phyloP scores from a whole-genome alignment of 1,140 invertebrate species.

The Orchesella cincta region DNA sequence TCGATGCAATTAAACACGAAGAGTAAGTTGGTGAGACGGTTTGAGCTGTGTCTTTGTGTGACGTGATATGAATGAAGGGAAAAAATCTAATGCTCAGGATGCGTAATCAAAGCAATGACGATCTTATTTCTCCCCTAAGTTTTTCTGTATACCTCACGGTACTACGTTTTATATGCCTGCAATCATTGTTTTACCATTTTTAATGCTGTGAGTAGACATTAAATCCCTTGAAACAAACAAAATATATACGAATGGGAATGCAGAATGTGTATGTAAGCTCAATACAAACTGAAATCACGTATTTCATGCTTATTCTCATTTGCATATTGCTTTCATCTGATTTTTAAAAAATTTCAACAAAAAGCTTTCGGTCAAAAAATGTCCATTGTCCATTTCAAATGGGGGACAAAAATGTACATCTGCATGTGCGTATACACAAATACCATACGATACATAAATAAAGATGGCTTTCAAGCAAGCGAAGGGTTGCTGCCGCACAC shows the following conservation, averaged over 20 bases:
- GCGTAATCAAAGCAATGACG: neutral
- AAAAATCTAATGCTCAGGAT: neutral
- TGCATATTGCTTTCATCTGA: neutral
- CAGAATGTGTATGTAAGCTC: neutral
- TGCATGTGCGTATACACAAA: neutral
- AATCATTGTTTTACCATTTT: too few relatives aligned
- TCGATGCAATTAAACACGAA: too few relatives aligned
- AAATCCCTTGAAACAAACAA: neutral
- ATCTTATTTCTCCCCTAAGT: neutral
- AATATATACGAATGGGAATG: neutral
- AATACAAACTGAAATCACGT: neutral
- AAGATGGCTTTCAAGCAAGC: neutral
- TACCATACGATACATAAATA: neutral
- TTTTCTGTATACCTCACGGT: too few relatives aligned
- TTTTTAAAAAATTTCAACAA: conserved; percentile 26
- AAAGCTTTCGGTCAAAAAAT: conserved; percentile 13
- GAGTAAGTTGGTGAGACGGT: too few relatives aligned
- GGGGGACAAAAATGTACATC: conserved; percentile 2
- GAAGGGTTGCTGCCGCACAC: neutral
- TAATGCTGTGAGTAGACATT: neutral
- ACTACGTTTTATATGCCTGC: too few relatives aligned
- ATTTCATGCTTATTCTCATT: conserved; percentile 13
- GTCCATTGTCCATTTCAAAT: conserved; percentile 22
- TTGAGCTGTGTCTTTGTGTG: too few relatives aligned
- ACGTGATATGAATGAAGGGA: neutral